A percentile compares a stretch with the other conserved stretches of the same genome.
Conservation (phyloP, 2,797 vertebrate genomes). For the Falco naumanni region DNA sequence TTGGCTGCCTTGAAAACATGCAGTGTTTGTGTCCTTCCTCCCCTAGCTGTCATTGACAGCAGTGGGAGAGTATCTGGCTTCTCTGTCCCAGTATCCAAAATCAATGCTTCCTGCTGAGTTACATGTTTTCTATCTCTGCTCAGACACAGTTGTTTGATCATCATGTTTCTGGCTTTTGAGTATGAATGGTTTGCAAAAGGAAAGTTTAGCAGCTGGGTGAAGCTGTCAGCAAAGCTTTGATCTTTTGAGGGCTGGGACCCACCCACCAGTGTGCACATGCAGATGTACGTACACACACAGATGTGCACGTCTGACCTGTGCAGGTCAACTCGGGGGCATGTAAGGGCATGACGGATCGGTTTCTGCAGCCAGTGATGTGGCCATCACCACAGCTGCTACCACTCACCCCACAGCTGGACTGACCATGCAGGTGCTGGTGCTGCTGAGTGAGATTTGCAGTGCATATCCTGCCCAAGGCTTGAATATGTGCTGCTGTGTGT, state of each 20-base stretch:
- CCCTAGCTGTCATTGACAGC: conserved; percentile 2
- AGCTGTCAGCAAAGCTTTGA: conserved; percentile 2
- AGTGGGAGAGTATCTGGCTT: conserved; percentile 7
- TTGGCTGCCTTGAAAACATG: not conserved
- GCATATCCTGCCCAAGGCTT: not conserved
- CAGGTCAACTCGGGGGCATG: rapidly evolving
- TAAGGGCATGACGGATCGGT: rapidly evolving
- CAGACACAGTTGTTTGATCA: conserved; percentile 37
- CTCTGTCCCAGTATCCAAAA: not conserved
- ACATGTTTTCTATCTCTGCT: conserved; percentile 22
- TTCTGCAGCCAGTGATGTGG: not conserved
- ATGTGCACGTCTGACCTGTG: not conserved
- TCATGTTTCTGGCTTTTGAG: conserved; percentile 27
- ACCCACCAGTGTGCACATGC: not conserved
- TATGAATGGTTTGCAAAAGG: not conserved
- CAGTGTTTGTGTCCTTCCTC: conserved; percentile 10
- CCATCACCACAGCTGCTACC: not conserved
- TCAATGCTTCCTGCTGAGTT: conserved; percentile 48
- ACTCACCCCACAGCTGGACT: not conserved
- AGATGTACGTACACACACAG: not conserved
- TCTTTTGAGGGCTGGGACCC: not conserved
- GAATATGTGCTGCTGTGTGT: not conserved
- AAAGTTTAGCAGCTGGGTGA: conserved; percentile 5
- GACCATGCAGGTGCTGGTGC: not conserved
- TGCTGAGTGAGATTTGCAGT: not conserved